Percentiles rank a stretch among this genome's conserved stretches.
These are phyloP conservation scores for Macrotis lagotis DNA, from an alignment of 2,113 vertebrate genomes.

Conservation along the genomic window DNA sequence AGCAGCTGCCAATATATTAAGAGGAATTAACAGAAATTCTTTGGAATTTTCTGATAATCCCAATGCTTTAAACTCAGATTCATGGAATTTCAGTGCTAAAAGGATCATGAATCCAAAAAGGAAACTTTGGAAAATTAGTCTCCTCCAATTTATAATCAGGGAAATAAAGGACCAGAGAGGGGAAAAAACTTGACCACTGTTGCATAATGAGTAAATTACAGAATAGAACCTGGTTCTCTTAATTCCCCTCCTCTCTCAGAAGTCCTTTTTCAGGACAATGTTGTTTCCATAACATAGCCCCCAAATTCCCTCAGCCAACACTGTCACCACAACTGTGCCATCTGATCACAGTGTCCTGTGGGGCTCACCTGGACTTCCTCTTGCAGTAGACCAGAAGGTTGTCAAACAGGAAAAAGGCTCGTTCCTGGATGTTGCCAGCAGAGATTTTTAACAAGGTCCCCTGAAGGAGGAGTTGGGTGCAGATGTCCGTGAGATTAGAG, in stretches of 20 bases:
- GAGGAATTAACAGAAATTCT: neutral
- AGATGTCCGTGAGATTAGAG: conserved; percentile 98
- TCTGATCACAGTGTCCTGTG: neutral
- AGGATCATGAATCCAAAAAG: neutral
- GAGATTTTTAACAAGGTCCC: conserved; percentile 98
- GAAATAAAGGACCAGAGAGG: neutral
- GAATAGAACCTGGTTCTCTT: neutral
- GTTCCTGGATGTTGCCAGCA: conserved; percentile 98
- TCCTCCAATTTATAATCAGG: neutral
- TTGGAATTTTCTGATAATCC: neutral
- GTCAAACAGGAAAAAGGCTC: conserved; percentile 99
- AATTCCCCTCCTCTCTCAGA: conserved; percentile 83
- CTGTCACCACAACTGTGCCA: neutral
- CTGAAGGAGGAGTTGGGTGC: conserved; percentile 95
- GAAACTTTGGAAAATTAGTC: neutral
- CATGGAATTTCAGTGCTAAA: neutral
- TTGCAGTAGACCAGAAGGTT: conserved; percentile 99
- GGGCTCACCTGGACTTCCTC: conserved; percentile 94
- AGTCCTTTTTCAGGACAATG: neutral
- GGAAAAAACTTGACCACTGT: neutral
- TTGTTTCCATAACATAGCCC: neutral
- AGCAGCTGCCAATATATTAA: neutral
- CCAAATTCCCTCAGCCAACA: neutral
- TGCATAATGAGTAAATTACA: neutral
- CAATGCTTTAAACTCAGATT: neutral